Base-by-base conservation (phyloP, 2,888 invertebrate genomes). In the Hypomecis atomaria region DNA sequence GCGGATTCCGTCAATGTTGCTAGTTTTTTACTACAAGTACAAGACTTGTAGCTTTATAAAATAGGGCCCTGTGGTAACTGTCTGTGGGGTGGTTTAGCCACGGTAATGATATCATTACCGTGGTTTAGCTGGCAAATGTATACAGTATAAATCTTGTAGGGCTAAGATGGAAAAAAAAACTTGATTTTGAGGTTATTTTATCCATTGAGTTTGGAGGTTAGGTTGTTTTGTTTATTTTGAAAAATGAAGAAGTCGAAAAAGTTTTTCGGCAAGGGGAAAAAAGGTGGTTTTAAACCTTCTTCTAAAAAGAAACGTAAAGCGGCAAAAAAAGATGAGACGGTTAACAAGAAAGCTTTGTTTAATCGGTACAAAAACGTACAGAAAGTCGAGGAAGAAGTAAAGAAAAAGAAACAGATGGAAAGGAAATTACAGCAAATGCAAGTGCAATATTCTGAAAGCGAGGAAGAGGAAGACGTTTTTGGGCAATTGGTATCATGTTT, bases 401-500 rank as follows among this genome's bases (percentile, higher is more conserved):
- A 79, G 8, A 93, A 88, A 71, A 92, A 90, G 66, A 83, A 82
- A 54, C 78, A 81, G 65, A 72, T 90, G 55, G 92, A 94, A 61
- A 80, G 78, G 9, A 87, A 82, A 66, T 76, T 90, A 48, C 77
- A 84, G 66, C 78, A 84, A 66, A 77, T 84, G 62, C 87, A 88
- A 45, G 81, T 80, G 34, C 84, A 85, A 0, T 92, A 90, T 62
- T 87, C 89, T 33, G 93, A 94, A n/a, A 94, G 94, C 66, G 94
- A 94, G 60, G 89, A 88, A 64, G 90, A 89, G 56, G 87, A 88
- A 71, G 85, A 95, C 84, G 86, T 90, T 4, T 91, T 93, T 74
- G 89, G 87, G 44, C 89, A 93, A 71, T 78, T 95, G 49, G 77
- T 95, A 33, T 92, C 94, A 0, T 93, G 93, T 63, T 94, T 94